These are phyloP conservation scores for Atherinosoma microstoma DNA, from an alignment of 2,797 vertebrate genomes.

Conservation along the genomic window DNA sequence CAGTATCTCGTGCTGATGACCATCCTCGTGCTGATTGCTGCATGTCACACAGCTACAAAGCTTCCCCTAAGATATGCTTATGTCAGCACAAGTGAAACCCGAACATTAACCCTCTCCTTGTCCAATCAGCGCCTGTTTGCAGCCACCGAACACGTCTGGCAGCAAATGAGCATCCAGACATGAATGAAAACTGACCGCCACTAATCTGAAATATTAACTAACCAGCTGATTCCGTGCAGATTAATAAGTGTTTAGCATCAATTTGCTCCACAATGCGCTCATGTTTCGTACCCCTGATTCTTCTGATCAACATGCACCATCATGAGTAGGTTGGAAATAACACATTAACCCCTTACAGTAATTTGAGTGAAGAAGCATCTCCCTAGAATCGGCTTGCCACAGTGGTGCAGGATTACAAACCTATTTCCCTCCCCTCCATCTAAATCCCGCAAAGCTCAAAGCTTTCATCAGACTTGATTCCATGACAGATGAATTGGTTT, in stretches of 20 bases:
- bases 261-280: neutral
- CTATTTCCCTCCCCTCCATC: conserved; percentile 60
- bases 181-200: conserved; percentile 25
- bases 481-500: conserved; percentile 81
- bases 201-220: conserved; percentile 27
- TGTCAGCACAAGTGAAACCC: conserved; percentile 57
- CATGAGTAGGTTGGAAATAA: neutral
- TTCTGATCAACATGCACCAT: neutral
- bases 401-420: conserved; percentile 71
- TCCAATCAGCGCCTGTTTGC: neutral
- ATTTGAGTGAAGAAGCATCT: conserved; percentile 28
- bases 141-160: neutral
- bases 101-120: conserved; percentile 46
- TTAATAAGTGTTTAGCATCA: conserved; percentile 20
- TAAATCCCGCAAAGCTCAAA: conserved; percentile 78
- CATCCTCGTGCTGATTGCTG: conserved; percentile 31
- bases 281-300: neutral
- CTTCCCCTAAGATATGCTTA: conserved; percentile 53
- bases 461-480: conserved; percentile 80
- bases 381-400: conserved; percentile 31
- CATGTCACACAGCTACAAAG: conserved; percentile 51
- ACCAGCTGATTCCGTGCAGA: conserved; percentile 29
- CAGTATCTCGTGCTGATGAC: neutral
- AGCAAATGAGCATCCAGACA: neutral
- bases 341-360: neutral